These are phyloP conservation scores for Hypotaenidia okinawae DNA, from an alignment of 2,797 vertebrate species.

Conservation along the genomic window DNA sequence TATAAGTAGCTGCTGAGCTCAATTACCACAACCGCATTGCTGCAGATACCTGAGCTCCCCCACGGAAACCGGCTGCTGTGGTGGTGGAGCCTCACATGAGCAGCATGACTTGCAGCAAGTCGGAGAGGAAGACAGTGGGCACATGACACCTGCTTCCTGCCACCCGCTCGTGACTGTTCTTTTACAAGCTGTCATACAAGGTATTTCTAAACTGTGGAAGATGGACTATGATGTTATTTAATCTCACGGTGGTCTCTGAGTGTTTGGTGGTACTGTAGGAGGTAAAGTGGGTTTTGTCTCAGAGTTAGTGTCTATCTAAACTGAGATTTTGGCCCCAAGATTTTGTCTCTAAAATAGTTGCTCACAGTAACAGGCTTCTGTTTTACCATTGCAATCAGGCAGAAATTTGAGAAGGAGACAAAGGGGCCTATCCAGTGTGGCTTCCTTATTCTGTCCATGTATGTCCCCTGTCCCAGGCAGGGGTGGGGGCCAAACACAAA, in stretches of 20 bases:
- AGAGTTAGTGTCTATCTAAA: background rate
- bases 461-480: background rate
- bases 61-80: rapidly evolving
- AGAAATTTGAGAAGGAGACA: background rate
- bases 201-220: background rate
- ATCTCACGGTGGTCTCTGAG: background rate
- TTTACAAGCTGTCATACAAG: background rate
- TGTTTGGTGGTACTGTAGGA: background rate
- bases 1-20: background rate
- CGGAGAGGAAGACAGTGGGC: background rate
- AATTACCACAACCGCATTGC: rapidly evolving
- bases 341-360: background rate
- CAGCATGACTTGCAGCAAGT: background rate
- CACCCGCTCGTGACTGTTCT: background rate
- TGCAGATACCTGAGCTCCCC: background rate
- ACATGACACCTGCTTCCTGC: rapidly evolving
- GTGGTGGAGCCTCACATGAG: background rate
- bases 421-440: too few species aligned
- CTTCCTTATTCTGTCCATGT: background rate
- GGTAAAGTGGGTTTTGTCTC: background rate
- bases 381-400: background rate
- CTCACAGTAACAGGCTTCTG: background rate
- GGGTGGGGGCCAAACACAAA: rapidly evolving
- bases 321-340: background rate
- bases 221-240: background rate